phyloP scores from a whole-genome alignment of 1,140 invertebrate genomes.

The Ptiloglossa arizonensis region DNA sequence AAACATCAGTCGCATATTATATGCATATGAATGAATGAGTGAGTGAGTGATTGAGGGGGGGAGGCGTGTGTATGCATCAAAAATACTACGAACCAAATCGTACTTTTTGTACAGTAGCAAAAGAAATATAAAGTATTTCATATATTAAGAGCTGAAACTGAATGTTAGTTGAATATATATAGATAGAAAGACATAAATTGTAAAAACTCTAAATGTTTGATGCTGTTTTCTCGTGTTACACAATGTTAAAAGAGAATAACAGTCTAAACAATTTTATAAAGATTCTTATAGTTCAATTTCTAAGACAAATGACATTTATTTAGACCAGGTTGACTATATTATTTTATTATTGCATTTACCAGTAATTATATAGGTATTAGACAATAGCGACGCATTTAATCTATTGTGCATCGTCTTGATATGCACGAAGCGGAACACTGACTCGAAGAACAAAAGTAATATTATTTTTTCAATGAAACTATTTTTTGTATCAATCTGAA shows the following conservation, averaged over 20 bases:
- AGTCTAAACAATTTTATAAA: background rate
- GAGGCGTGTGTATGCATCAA: background rate
- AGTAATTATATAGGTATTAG: constrained; percentile 2
- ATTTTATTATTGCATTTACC: constrained; percentile 25
- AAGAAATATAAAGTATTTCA: background rate
- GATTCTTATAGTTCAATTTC: background rate
- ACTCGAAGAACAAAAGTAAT: background rate
- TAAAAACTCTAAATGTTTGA: constrained; percentile 6
- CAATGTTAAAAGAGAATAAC: background rate
- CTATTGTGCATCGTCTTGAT: background rate
- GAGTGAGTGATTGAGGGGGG: too few species aligned
- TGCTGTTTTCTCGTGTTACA: background rate
- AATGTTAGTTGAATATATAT: constrained; percentile 22
- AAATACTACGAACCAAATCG: constrained; percentile 12
- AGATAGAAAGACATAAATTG: background rate
- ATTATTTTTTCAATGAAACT: constrained; percentile 16
- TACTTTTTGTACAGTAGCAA: constrained; percentile 21
- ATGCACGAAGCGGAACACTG: background rate
- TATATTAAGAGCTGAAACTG: background rate
- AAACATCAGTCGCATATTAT: background rate
- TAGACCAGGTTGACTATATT: background rate
- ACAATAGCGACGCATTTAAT: constrained; percentile 34
- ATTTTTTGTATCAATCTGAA: background rate
- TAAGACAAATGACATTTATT: background rate
- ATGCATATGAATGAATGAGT: too few species aligned